Base-by-base conservation (phyloP, 2,113 vertebrate genomes). In the Chlorodrepanis virens region DNA sequence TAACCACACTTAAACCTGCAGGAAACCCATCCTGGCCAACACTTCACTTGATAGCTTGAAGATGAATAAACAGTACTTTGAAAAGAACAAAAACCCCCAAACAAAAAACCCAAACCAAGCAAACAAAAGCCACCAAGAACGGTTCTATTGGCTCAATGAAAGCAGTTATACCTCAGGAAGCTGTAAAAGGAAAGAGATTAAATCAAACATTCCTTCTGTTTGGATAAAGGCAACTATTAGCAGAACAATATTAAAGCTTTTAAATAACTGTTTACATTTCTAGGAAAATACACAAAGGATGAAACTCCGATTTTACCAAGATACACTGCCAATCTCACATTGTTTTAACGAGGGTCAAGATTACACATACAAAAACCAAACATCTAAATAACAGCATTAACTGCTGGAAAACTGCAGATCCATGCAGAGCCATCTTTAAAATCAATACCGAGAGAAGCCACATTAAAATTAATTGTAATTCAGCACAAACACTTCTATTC, bases 341-440 rank as follows among this genome's bases (percentile, higher is more conserved):
- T 64, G 52, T 88, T 86, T 93, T 77, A 90, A 88, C 0, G 0
- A 56, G 60, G 64, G 83, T 90, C 87, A 83, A 44, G 78, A 86
- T 86, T 83, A 65, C 75, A 42, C 2, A 0, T 37, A 63, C 23
- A 59, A 56, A 78, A 44, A 77, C 44, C 44, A 83, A 92, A 35
- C 28, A 75, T n/a, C 79, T 90, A 92, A 94, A 81, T 63, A 81
- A 67, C 35, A 86, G 27, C 90, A 88, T 77, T 80, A 88, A 71
- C n/a, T 47, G 27, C 75, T 83, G 39, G 29, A n/a, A 93, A 86
- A 69, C 70, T 77, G 50, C 78, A 69, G 35, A 57, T 79, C 78
- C 85, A 80, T 12, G 20, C 72, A 92, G 65, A 87, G 31, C 25
- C 53, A 54, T 67, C 81, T 80, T 77, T 10, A 59, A 15, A 85